phyloP scores from a whole-genome alignment of 2,797 vertebrate species.

The Octomys mimax region DNA sequence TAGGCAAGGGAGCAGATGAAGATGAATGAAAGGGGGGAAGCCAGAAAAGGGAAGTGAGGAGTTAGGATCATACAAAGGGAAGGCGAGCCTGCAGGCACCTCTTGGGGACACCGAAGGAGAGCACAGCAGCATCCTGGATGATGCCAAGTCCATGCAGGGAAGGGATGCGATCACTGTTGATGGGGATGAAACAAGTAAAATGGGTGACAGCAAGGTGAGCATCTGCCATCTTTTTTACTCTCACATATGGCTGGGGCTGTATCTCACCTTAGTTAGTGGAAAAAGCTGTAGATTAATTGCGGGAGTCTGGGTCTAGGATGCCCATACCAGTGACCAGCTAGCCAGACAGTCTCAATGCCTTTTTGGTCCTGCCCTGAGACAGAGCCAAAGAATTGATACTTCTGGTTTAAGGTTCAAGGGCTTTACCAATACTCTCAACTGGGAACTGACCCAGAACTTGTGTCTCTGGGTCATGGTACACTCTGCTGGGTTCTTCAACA shows the following conservation, averaged over 20 bases:
- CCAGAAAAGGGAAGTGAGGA: neutral
- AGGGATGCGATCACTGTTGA: neutral
- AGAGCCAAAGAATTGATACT: neutral
- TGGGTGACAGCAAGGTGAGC: neutral
- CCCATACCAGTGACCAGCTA: neutral
- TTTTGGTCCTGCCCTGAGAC: neutral
- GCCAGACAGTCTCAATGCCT: neutral
- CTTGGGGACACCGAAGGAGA: neutral
- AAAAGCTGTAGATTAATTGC: neutral
- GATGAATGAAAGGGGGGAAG: neutral
- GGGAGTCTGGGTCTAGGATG: neutral
- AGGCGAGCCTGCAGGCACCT: neutral
- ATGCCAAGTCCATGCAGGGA: neutral
- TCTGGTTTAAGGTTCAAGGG: neutral
- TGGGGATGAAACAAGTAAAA: neutral
- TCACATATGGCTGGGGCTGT: neutral
- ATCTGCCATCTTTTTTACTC: neutral
- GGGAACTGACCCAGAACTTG: neutral
- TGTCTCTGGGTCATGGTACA: neutral
- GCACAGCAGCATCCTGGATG: neutral
- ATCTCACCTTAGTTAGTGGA: neutral
- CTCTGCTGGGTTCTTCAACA: slow-evolving; percentile 21
- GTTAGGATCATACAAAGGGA: neutral
- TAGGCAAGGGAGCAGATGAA: neutral
- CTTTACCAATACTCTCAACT: neutral